phyloP scores from a whole-genome alignment of 2,113 vertebrate genomes.

The Microtus montanus region DNA sequence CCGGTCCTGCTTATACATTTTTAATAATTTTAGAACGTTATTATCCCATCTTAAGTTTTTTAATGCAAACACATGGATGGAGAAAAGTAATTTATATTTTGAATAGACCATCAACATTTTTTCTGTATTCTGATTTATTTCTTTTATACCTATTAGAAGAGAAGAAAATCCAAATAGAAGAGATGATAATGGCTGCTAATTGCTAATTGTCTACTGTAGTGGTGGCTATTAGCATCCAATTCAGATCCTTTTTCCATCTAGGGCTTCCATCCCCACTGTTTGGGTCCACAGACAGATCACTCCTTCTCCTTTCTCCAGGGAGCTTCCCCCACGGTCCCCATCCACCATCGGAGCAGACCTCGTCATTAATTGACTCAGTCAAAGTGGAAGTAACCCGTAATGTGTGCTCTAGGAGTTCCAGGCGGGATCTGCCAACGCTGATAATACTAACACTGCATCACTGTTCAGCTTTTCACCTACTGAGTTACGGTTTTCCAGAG shows the following conservation, averaged over 20 bases:
- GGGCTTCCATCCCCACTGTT: neutral
- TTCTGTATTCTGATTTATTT: conserved; percentile 28
- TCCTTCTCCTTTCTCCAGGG: neutral
- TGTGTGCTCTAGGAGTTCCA: neutral
- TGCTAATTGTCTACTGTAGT: neutral
- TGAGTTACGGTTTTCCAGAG: neutral
- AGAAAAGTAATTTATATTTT: conserved; percentile 19
- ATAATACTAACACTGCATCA: neutral
- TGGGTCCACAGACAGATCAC: neutral
- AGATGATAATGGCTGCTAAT: neutral
- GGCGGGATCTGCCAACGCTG: neutral
- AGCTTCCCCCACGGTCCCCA: neutral
- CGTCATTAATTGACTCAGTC: neutral
- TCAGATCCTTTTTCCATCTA: neutral
- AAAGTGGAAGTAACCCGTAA: neutral
- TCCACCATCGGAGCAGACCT: neutral
- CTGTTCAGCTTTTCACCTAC: neutral
- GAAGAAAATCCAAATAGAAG: conserved; percentile 24
- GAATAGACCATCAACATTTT: neutral
- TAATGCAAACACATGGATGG: neutral
- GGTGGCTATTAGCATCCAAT: neutral
- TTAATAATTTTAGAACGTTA: conserved; percentile 23
- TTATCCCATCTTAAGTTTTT: neutral
- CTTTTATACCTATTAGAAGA: neutral
- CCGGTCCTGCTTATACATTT: neutral